Percentiles rank a stretch among this genome's conserved stretches.
phyloP scores from a whole-genome alignment of 2,888 invertebrate genomes.

The Dryobotodes eremita region DNA sequence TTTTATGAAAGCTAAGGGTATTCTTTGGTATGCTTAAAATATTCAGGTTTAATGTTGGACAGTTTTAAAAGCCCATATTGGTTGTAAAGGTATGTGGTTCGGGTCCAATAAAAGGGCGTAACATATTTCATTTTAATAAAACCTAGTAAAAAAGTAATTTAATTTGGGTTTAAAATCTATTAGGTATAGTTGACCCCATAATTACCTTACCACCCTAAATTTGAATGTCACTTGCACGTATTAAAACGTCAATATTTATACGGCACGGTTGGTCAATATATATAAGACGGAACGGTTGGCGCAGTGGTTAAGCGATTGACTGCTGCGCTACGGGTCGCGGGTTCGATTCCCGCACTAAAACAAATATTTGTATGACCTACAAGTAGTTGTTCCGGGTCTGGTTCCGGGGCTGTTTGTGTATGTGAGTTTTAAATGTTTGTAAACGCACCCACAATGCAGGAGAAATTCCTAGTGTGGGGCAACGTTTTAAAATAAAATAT shows the following conservation, averaged over 20 bases:
- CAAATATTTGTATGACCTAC: no score
- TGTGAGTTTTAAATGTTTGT: no score
- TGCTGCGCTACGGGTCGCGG: no score
- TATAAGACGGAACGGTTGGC: no score
- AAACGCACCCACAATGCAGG: no score
- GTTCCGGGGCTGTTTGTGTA: no score
- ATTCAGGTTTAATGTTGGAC: slow-evolving; percentile 32
- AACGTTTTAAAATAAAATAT: no score
- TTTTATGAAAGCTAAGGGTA: slow-evolving; percentile 34
- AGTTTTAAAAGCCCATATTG: slow-evolving; percentile 27
- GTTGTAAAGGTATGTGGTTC: not conserved
- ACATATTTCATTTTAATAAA: slow-evolving; percentile 28
- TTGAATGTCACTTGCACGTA: not conserved
- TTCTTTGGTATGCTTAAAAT: slow-evolving; percentile 43
- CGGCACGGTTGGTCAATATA: no score
- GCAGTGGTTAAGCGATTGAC: no score
- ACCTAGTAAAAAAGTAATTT: not conserved
- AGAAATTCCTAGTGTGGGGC: no score
- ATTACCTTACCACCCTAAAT: not conserved
- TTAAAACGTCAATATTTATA: not conserved
- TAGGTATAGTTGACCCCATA: not conserved
- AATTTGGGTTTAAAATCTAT: not conserved
- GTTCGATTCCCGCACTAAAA: no score
- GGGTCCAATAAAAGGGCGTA: slow-evolving; percentile 6
- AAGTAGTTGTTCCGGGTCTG: no score